Evolutionary conservation across 2,888 invertebrate species (phyloP), one percentile per base, ranked within the genome.

Genomic region (Pharmacophagus antenor): DNA sequence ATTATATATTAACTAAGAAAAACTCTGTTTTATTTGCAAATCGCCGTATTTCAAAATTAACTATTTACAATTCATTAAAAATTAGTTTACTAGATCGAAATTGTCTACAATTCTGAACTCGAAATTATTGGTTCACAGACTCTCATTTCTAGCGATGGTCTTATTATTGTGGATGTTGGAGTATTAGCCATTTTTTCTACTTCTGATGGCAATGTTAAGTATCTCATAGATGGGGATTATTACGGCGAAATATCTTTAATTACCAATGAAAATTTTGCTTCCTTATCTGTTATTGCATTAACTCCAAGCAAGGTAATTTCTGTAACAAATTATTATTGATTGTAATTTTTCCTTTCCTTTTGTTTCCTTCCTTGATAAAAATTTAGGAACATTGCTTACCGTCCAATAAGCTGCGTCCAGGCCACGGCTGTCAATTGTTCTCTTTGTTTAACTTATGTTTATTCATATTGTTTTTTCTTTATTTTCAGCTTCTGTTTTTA

Each of bases 191-290:
- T 59, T 23, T 42, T 10, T 25, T 46, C 52, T 12, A 12, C 37
- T 18, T 37, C 21, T 10, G 42, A 49, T n/a, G 42, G 5, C 49
- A 49, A 49, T 7, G 22, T 27, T 23, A 42, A 17, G 2, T 59
- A 59, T 42, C 54, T 59, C 15, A 59, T 59, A 20, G 59, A 59
- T 37, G 53, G 59, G 25, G 59, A 59, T 49, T 54, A 54, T 21
- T 49, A 18, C 31, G 54, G 53, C 5, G 54, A 59, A 49, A 54
- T 59, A 44, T 54, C 53, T 21, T 54, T 59, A 42, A 49, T 59
- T 10, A 49, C 54, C 4, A 42, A 51, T 22, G 54, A 44, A 27
- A 42, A 15, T 22, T 59, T 20, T 27, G 21, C 21, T 8, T 17
- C 41, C 2, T 48, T 42, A 8, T 25, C 48, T 4, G 42, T 59